phyloP scores from a whole-genome alignment of 1,140 invertebrate species.

The Calosoma granatense region DNA sequence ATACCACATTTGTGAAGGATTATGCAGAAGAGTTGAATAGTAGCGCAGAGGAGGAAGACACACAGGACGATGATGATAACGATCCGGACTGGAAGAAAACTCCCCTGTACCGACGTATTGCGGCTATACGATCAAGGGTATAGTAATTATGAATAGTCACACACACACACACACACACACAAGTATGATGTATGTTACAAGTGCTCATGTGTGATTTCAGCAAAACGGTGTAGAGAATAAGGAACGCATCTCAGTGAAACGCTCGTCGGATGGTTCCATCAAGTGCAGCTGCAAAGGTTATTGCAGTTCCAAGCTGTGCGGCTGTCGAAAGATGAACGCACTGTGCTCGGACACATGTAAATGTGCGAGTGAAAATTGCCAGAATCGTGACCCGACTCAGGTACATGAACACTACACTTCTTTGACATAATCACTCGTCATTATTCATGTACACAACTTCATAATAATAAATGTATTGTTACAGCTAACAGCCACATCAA shows the following conservation, averaged over 20 bases:
- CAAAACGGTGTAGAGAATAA: no score
- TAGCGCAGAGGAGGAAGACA: conserved; percentile 11
- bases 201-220: no score
- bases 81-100: conserved; percentile 62
- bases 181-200: conserved; percentile 4
- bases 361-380: conserved; percentile 40
- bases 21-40: conserved; percentile 1
- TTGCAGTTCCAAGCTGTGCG: conserved; percentile 45
- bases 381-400: conserved; percentile 28
- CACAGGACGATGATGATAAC: conserved; percentile 40
- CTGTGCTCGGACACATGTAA: conserved; percentile 40
- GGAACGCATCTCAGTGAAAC: conserved; percentile 22
- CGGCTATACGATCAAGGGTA: conserved; percentile 25
- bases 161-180: no score
- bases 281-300: conserved; percentile 47
- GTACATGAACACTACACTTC: no score
- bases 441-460: background rate
- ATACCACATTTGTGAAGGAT: no score
- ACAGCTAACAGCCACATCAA: background rate
- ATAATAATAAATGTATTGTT: background rate
- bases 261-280: conserved; percentile 15
- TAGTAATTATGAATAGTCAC: conserved; percentile 15
- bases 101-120: conserved; percentile 39
- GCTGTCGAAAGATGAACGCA: conserved; percentile 40
- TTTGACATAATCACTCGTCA: no score